Base-by-base conservation (phyloP, 2,797 vertebrate species). In the Salmo trutta region DNA sequence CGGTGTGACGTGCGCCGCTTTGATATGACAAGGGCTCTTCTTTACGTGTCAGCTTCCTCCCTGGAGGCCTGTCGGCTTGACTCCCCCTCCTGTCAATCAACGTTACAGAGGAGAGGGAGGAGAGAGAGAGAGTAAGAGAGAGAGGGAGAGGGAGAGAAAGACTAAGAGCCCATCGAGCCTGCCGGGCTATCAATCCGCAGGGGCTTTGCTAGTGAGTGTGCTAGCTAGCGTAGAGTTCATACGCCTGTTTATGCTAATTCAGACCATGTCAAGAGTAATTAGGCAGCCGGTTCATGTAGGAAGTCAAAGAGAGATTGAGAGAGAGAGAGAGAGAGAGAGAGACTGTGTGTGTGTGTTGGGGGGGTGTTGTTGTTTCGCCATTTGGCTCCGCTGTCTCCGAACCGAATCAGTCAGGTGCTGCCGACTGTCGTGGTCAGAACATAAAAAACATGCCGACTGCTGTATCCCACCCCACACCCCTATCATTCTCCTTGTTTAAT, bases 61-160 rank as follows among this genome's bases (percentile, higher is more conserved):
- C 74, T 67, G 19, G 5, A 73, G 67, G 51, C 52, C 71, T 84
- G 82, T 82, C 75, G 6, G 17, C 74, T 79, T 64, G 59, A 71
- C 79, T 73, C 81, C 77, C 78, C 74, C 51, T 75, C 64, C 81
- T 79, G 78, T 81, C 82, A 77, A 67, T 87, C 79, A 85, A 68
- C 65, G 77, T 65, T 72, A 79, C 64, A 36, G 54, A 75, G 70
- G 67, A 70, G 76, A 77, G 76, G 29, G 10, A 83, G 67, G 64
- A 56, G 54, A 56, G 54, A 56, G 52, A 54, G 52, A 54, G 52
- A 24, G 24, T 24, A 24, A 24, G 24, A 16, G 54, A 56, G 17
- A 56, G 16, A 56, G 54, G 6, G 54, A 19, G 54, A 65, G 62
- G 10, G 19, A 21, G 19, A 36, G 36, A 70, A 10, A 41, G 68